Evolutionary conservation across 2,797 vertebrate species (phyloP).

Genomic region (Cheirogaleus major): DNA sequence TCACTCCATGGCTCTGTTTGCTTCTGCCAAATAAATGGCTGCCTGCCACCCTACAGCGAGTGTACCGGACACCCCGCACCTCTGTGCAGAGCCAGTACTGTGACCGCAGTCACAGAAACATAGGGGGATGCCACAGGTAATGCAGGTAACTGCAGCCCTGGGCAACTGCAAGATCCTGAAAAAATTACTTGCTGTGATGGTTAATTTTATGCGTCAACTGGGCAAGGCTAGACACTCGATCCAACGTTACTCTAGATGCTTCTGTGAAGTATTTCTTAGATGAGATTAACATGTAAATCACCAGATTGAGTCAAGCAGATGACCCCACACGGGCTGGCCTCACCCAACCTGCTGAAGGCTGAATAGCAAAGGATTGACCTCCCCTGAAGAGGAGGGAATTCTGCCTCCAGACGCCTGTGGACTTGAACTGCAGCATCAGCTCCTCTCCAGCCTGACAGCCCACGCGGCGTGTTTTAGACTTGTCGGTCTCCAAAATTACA

Average conservation of each 20-base stretch:
- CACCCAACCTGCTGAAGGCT: not conserved
- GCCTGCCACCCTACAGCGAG: not conserved
- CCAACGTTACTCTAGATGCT: not conserved
- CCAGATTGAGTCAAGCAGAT: not conserved
- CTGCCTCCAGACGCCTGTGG: not conserved
- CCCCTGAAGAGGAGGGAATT: not conserved
- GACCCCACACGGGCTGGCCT: not conserved
- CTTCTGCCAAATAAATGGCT: not conserved
- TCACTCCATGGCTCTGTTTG: not conserved
- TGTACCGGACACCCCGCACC: not conserved
- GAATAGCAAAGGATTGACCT: not conserved
- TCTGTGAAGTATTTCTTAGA: not conserved
- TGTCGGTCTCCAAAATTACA: not conserved
- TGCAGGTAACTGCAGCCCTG: not conserved
- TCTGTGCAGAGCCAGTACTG: not conserved
- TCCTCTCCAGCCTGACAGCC: not conserved
- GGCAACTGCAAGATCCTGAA: not conserved
- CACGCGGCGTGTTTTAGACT: not conserved
- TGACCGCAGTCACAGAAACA: not conserved
- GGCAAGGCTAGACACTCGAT: not conserved
- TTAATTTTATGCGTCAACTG: not conserved
- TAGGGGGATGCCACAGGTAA: not conserved
- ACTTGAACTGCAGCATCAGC: too few species aligned
- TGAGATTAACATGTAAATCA: not conserved
- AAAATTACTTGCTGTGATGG: not conserved